Evolutionary conservation across 2,113 vertebrate species (phyloP), one percentile per base, ranked within the genome.

Genomic region (Aldabrachelys gigantea): DNA sequence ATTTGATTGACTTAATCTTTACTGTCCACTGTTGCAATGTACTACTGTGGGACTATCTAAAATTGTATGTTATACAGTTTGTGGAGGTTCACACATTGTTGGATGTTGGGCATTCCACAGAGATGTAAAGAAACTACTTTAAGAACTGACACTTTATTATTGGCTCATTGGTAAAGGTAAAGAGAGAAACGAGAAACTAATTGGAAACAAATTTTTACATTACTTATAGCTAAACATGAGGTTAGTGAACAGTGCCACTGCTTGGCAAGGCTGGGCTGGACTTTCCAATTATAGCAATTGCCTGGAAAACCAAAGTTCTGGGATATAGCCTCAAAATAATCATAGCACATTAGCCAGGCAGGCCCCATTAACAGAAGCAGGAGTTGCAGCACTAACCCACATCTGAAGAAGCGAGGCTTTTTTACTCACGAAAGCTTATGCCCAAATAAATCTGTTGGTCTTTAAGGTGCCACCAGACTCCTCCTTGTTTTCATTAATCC

Each of bases 271-370:
- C 91, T 2, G 17, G 89, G 72, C 83, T 10, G 72, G 38, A 4
- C 89, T 79, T 84, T 62, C 91, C 29, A 35, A 35, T 65, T 35
- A 35, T 65, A 59, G 4, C 92, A 53, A 80, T 80, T 82, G 21
- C 0, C 62, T 22, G 0, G 13, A 91, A 88, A 94, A 91, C 81
- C 84, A 35, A 94, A 87, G 24, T 62, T 82, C 54, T 17, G 38
- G 35, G 75, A 54, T 8, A 27, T 1, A 83, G 56, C 27, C 1
- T 17, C 0, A 12, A 24, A 52, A 9, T 38, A 75, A 8, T 14
- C 14, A 14, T 35, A 21, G 12, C 25, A 14, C 0, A 0, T 13
- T 81, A 53, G 5, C 16, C 8, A 91, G 29, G 57, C 57, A 84
- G 38, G 38, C 92, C 75, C 89, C 31, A 13, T 29, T 31, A 85